Percentiles rank a stretch among this genome's conserved stretches.
Evolutionary conservation across 92 coral and sea anemone species (phyloP).

Genomic region (Epizoanthus illoricatus): DNA sequence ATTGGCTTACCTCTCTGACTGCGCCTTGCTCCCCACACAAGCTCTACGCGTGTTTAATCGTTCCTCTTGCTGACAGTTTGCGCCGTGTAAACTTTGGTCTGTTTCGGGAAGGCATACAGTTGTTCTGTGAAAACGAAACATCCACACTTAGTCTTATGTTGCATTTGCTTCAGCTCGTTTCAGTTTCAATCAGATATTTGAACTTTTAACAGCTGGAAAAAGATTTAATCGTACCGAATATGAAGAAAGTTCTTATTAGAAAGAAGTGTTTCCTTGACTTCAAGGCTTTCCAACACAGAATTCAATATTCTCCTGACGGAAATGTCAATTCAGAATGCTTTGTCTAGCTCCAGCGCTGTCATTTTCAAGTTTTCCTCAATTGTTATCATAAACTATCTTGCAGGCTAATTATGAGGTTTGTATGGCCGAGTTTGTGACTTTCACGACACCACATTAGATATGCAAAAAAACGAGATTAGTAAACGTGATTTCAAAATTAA

Average conservation of each 20-base stretch:
- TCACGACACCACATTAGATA: constrained; percentile 15
- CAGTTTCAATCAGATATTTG: constrained; percentile 14
- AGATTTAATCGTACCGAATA: not conserved
- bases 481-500: constrained; percentile 39
- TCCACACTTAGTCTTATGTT: not conserved
- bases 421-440: constrained; percentile 11
- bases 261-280: constrained; percentile 35
- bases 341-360: not conserved
- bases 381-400: constrained; percentile 19
- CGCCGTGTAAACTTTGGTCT: constrained; percentile 8
- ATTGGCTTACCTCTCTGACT: constrained; percentile 20
- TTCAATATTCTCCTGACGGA: constrained; percentile 31
- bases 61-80: not conserved
- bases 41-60: not conserved
- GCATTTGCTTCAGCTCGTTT: not conserved
- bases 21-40: not conserved
- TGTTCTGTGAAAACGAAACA: constrained; percentile 2
- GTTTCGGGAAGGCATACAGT: not conserved
- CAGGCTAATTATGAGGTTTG: constrained; percentile 21
- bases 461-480: constrained; percentile 34
- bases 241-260: not conserved
- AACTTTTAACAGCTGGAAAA: constrained; percentile 23
- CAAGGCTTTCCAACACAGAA: constrained; percentile 6
- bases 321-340: constrained; percentile 16
- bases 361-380: constrained; percentile 9